Evolutionary conservation across 2,888 invertebrate genomes (phyloP).

Genomic region (Drosophila lacicola): DNA sequence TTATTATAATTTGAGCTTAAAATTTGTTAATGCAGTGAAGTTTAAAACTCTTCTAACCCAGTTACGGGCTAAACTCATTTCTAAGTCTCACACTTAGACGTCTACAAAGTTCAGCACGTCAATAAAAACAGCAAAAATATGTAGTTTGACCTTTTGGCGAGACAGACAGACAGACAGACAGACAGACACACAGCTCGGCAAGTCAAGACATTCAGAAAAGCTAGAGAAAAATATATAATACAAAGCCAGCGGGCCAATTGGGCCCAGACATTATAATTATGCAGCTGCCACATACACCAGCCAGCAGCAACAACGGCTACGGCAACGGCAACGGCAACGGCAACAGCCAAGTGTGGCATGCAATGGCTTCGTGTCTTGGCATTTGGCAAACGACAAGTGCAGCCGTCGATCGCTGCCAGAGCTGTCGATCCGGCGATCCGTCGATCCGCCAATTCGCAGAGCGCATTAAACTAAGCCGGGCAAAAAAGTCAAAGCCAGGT

Average conservation of each 20-base stretch:
- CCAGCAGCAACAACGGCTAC: neutral
- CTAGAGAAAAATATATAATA: constrained; percentile 24
- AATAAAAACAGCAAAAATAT: constrained; percentile 70
- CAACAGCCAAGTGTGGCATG: constrained; percentile 57
- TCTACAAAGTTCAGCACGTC: constrained; percentile 66
- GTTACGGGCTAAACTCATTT: constrained; percentile 53
- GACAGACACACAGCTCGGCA: constrained; percentile 31
- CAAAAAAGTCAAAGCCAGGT: constrained; percentile 61
- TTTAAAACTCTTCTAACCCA: constrained; percentile 26
- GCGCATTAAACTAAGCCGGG: constrained; percentile 72
- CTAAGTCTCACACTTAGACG: constrained; percentile 48
- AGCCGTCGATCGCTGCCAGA: constrained; percentile 62
- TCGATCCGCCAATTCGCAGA: constrained; percentile 55
- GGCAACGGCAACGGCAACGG: constrained; percentile 8
- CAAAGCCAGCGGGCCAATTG: constrained; percentile 63
- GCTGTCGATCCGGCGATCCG: constrained; percentile 31
- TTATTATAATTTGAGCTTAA: constrained; percentile 10
- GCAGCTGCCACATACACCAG: constrained; percentile 75
- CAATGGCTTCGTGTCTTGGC: constrained; percentile 69
- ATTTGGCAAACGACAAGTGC: constrained; percentile 78
- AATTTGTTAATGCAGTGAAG: neutral
- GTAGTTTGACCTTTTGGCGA: constrained; percentile 74
- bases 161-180: constrained; percentile 58
- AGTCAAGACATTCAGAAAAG: constrained; percentile 32
- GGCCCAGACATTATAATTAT: constrained; percentile 77